Evolutionary conservation across 2,888 invertebrate species (phyloP).

Genomic region (Choristoneura rosaceana): DNA sequence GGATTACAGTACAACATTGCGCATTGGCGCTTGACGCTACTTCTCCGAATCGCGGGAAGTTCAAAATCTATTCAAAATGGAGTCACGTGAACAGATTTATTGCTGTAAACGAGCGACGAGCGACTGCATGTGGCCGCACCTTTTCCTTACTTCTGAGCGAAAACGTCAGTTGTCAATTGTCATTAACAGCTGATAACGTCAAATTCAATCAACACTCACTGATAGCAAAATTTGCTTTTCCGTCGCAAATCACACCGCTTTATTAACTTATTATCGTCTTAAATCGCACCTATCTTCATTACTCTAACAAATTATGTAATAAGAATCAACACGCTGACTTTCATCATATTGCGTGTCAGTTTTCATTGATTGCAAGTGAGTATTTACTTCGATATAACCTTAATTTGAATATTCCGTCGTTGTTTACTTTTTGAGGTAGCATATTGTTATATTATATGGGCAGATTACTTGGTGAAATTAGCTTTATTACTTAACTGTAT

Average conservation of each 20-base stretch:
- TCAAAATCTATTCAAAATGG: too few species aligned
- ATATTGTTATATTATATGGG: too few species aligned
- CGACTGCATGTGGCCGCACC: too few species aligned
- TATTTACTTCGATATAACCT: neutral
- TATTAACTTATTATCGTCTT: neutral
- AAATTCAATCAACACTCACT: neutral
- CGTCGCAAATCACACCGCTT: neutral
- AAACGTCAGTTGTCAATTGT: neutral
- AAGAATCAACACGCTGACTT: neutral
- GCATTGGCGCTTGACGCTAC: too few species aligned
- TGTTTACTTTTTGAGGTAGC: neutral
- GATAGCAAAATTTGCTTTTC: neutral
- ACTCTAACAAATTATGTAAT: neutral
- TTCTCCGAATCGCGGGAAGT: too few species aligned
- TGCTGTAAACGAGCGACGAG: too few species aligned
- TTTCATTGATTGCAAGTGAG: slow-evolving; percentile 1
- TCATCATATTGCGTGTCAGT: neutral
- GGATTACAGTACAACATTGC: too few species aligned
- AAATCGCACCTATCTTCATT: neutral
- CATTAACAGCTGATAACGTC: slow-evolving; percentile 6
- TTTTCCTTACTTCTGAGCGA: slow-evolving; percentile 2
- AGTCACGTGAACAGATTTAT: too few species aligned
- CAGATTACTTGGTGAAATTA: too few species aligned
- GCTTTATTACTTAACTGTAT: too few species aligned
- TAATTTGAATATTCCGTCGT: neutral